Evolutionary conservation across 2,888 invertebrate species (phyloP).

Genomic region (Erebia aethiops): DNA sequence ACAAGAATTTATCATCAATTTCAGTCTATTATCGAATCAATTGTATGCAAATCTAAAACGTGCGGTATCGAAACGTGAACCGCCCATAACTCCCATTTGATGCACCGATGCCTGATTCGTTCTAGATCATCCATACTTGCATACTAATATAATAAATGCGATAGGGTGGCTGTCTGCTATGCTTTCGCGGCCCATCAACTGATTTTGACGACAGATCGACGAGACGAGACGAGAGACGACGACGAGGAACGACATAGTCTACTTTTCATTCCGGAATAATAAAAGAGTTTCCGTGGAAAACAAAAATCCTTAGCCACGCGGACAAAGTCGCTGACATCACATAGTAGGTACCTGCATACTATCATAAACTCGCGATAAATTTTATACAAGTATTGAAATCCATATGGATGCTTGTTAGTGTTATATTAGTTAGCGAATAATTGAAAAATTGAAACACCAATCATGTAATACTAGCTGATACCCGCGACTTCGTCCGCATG

Average conservation of each 20-base stretch:
- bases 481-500: too few species aligned
- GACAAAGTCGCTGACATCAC: too few species aligned
- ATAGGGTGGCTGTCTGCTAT: too few species aligned
- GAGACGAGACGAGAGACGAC: too few species aligned
- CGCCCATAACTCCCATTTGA: slow-evolving; percentile 19
- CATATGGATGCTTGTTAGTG: neutral
- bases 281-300: too few species aligned
- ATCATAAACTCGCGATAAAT: slow-evolving; percentile 11
- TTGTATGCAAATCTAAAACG: slow-evolving; percentile 34
- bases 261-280: too few species aligned
- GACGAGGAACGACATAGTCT: too few species aligned
- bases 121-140: slow-evolving; percentile 8
- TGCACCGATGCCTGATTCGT: slow-evolving; percentile 24
- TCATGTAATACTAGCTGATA: neutral
- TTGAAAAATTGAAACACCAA: neutral
- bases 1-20: slow-evolving; percentile 13
- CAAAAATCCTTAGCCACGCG: too few species aligned
- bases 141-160: neutral
- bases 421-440: too few species aligned
- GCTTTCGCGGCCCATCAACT: too few species aligned
- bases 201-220: too few species aligned
- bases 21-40: slow-evolving; percentile 26
- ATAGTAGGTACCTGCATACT: neutral
- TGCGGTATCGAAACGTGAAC: slow-evolving; percentile 34
- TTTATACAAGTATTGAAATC: neutral